phyloP scores from a whole-genome alignment of 2,113 vertebrate genomes.

The Macrotus californicus region DNA sequence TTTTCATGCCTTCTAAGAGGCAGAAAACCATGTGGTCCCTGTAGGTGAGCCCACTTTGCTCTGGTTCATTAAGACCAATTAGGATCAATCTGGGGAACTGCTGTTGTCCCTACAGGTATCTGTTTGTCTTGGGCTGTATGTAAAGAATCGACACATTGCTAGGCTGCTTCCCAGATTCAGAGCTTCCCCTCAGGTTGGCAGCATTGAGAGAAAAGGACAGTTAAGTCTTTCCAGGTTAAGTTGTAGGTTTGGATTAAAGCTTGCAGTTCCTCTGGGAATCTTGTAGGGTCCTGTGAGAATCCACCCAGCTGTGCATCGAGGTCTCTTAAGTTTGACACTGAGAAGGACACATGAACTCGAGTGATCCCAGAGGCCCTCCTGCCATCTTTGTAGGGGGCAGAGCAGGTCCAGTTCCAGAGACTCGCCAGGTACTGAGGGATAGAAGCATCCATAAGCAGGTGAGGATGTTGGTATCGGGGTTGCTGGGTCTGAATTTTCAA shows the following conservation, averaged over 20 bases:
- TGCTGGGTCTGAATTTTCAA: too few species aligned
- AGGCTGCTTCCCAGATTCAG: not conserved
- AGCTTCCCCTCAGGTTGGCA: not conserved
- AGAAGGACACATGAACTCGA: not conserved
- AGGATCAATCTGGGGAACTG: not conserved
- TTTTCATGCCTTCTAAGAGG: not conserved
- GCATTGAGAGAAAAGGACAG: not conserved
- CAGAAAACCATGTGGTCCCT: not conserved
- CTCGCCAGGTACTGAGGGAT: too few species aligned
- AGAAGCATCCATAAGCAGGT: too few species aligned
- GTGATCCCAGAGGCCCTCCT: not conserved
- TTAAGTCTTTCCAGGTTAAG: not conserved
- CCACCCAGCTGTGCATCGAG: not conserved
- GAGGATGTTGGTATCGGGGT: too few species aligned
- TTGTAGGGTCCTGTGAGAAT: not conserved
- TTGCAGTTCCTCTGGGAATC: not conserved
- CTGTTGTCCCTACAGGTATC: not conserved
- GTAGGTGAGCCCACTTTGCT: not conserved
- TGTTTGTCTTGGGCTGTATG: not conserved
- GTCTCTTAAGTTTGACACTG: not conserved
- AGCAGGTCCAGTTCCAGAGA: not conserved
- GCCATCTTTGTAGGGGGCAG: not conserved
- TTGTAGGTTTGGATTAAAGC: not conserved
- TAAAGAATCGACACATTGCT: not conserved
- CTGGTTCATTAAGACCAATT: not conserved